A percentile compares a stretch with the other conserved stretches of the same genome.
These are phyloP conservation scores for Tokudaia muenninki DNA, from an alignment of 2,797 vertebrate genomes.

Conservation along the genomic window DNA sequence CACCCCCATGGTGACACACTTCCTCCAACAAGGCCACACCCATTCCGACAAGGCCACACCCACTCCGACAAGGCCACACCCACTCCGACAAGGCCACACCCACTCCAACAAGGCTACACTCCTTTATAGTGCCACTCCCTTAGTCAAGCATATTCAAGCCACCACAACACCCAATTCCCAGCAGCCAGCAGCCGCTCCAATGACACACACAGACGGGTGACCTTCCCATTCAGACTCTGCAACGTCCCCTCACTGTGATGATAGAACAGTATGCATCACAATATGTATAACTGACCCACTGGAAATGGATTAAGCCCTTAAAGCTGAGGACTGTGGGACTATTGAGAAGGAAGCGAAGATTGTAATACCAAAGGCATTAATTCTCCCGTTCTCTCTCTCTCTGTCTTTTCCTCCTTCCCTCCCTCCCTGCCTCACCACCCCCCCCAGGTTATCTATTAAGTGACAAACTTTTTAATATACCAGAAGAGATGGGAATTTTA, in stretches of 20 bases:
- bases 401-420: background rate
- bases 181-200: background rate
- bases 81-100: background rate
- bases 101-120: background rate
- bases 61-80: background rate
- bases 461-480: background rate
- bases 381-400: background rate
- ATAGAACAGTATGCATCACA: background rate
- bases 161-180: no score
- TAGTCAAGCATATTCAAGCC: background rate
- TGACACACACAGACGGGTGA: background rate
- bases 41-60: background rate
- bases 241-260: background rate
- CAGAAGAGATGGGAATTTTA: background rate
- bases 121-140: background rate
- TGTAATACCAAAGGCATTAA: background rate
- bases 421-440: background rate
- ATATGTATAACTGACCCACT: background rate
- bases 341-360: background rate
- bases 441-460: background rate
- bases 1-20: background rate
- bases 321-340: background rate
- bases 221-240: no score
- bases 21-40: background rate
- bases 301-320: background rate